These are phyloP conservation scores for Diaperis boleti DNA, from an alignment of 2,888 invertebrate genomes.

Conservation along the genomic window DNA sequence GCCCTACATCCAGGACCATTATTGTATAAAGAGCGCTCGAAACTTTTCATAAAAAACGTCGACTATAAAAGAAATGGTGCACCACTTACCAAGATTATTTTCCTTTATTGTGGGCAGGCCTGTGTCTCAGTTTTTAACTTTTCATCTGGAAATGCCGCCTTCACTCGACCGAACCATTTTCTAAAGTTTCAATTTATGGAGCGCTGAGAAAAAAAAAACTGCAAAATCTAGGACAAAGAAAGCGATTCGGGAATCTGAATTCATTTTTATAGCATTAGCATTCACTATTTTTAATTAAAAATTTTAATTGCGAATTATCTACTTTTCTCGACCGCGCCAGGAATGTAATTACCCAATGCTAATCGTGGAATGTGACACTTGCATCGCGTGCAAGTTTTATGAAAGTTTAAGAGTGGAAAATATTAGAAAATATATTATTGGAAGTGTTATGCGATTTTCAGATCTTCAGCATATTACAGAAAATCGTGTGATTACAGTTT, in stretches of 20 bases:
- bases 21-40: conserved; percentile 26
- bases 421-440: too few relatives aligned
- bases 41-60: conserved; percentile 29
- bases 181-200: conserved; percentile 20
- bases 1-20: conserved; percentile 14
- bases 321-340: conserved; percentile 27
- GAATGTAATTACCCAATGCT: conserved; percentile 29
- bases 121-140: conserved; percentile 35
- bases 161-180: not conserved
- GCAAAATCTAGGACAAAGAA: not conserved
- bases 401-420: too few relatives aligned
- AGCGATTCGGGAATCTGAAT: conserved; percentile 1
- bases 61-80: conserved; percentile 35
- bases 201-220: not conserved
- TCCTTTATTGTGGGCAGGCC: conserved; percentile 27
- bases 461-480: too few relatives aligned
- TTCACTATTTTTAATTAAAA: conserved; percentile 37
- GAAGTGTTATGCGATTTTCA: too few relatives aligned
- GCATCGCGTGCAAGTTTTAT: conserved; percentile 14
- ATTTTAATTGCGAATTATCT: conserved; percentile 33
- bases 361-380: conserved; percentile 7
- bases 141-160: conserved; percentile 24
- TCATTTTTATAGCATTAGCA: conserved; percentile 27
- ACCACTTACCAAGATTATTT: conserved; percentile 39
- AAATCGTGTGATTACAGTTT: too few relatives aligned